Base-by-base conservation (phyloP, 2,888 invertebrate species). In the Pseudococcus longispinus region DNA sequence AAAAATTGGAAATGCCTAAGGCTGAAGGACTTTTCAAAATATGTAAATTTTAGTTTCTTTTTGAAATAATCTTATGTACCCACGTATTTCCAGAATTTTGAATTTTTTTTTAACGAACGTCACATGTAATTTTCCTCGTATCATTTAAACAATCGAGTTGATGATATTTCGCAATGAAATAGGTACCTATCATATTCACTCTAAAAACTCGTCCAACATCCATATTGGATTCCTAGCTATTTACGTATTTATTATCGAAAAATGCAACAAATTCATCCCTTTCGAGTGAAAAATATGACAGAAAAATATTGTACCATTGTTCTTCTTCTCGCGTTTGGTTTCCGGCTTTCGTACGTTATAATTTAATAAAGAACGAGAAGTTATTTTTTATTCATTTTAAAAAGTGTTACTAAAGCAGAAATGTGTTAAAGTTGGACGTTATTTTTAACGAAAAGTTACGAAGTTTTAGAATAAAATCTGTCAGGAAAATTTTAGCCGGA, bases 401-500 rank as follows among this genome's bases (percentile, higher is more conserved):
- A 80, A 80, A 80, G 77, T 80, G 77, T 80, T 80, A 80, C 77
- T 80, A 80, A 80, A 80, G 42, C 77, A 80, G 77, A 80, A 80
- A 80, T 80, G 77, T 80, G 77, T 80, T 80, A 80, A 80, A 80
- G 77, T 80, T 80, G 77, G 77, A 80, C 77, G 77, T 80, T 80
- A 80, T 80, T 80, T 80, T 80, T 80, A 80, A 80, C 77, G 77
- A 80, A 80, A 80, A 80, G 77, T 80, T 80, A 80, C 77, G 77
- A 80, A 80, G 77, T 80, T 80, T 80, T 80, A 80, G 77, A 80
- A 80, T 80, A 80, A 80, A 80, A 80, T 80, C 77, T 80, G 77
- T 80, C 77, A 42, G 77, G 37, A 80, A 80, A 80, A 80, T 80
- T 80, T 80, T 80, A 80, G 42, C 42, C 77, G 77, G 42, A 80